Conservation (phyloP, 1,140 invertebrate species). For the Procambarus clarkii region DNA sequence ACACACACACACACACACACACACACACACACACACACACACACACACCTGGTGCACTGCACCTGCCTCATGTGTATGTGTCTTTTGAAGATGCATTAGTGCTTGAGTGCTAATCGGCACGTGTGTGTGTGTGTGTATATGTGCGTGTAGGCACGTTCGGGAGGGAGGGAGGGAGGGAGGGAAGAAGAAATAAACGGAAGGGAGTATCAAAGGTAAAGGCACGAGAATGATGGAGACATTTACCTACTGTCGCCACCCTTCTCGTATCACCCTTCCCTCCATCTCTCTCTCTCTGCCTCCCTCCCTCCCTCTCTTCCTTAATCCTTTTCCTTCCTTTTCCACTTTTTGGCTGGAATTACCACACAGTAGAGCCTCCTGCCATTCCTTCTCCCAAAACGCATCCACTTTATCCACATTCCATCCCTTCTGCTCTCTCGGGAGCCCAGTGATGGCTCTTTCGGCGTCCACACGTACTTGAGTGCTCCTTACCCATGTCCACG, state of each 20-base stretch:
- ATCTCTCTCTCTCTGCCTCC: neutral
- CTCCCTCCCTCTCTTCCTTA: neutral
- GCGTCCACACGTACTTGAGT: too few relatives aligned
- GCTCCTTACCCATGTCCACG: too few relatives aligned
- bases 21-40: neutral
- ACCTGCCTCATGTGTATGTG: neutral
- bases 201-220: too few relatives aligned
- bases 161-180: too few relatives aligned
- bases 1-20: neutral
- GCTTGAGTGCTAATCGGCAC: neutral
- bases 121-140: neutral
- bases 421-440: too few relatives aligned
- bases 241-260: too few relatives aligned
- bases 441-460: too few relatives aligned
- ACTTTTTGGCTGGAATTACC: neutral
- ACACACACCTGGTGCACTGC: neutral
- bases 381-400: too few relatives aligned
- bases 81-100: neutral
- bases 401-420: neutral
- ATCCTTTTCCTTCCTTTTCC: neutral
- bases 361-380: neutral
- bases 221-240: too few relatives aligned
- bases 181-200: too few relatives aligned
- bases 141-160: neutral
- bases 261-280: neutral